Evolutionary conservation across 2,113 vertebrate species (phyloP), one percentile per base, ranked within the genome.

Genomic region (Struthio camelus): DNA sequence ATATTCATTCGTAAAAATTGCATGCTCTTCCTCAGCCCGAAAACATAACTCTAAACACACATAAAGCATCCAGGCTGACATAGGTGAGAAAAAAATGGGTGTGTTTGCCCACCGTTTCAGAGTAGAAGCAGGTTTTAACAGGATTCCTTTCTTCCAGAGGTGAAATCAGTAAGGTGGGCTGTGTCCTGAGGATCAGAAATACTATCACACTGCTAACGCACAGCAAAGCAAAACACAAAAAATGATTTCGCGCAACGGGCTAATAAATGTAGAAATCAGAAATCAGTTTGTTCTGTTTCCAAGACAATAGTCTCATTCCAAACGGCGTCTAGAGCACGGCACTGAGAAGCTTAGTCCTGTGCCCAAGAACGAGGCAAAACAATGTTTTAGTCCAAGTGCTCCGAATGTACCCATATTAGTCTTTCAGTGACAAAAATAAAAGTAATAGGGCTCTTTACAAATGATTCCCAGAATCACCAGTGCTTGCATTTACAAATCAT

Each of bases 151-250:
- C 70, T 72, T 38, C 73, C 32, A 80, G 76, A 85, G 40, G 48
- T 79, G 15, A 77, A 80, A 91, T 48, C 15, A 51, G 22, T 56
- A 65, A 86, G 42, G n/a, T 23, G 64, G 1, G 4, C 71, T 87
- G 42, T 83, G 58, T 54, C 79, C 72, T 10, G 32, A 84, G 89
- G 91, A 76, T 84, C 76, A 93, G 76, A 78, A 90, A 93, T 76
- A 86, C 34, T 69, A 95, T 78, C 59, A 75, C 10, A 20, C 38
- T 78, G 38, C 40, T 95, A 90, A 91, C 18, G 69, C 14, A 34
- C 58, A 88, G 32, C 44, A 42, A 96, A 96, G 93, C 91, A 93
- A 95, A 91, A 87, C 38, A 75, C 80, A 82, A 92, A 61, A 87
- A 94, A 70, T 3, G 2, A 32, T 54, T 94, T 91, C n/a, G 30